These are phyloP conservation scores for Antigone vipio DNA, from an alignment of 2,113 vertebrate genomes.

Conservation along the genomic window DNA sequence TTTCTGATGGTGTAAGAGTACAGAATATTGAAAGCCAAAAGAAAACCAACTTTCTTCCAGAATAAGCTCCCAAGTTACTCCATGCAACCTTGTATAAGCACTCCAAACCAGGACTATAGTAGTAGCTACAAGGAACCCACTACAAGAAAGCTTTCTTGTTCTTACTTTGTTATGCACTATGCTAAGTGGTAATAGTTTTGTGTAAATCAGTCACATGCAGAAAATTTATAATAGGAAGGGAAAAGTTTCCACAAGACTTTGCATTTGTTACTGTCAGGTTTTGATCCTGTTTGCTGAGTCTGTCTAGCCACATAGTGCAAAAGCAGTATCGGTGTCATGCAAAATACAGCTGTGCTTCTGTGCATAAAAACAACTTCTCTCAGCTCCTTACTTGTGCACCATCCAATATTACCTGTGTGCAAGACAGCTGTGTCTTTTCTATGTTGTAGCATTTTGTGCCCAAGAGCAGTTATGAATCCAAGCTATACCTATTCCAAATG, in stretches of 20 bases:
- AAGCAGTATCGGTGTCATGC: neutral
- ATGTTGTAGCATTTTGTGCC: neutral
- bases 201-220: neutral
- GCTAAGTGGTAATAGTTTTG: neutral
- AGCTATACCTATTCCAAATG: neutral
- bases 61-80: neutral
- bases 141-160: neutral
- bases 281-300: neutral
- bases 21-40: neutral
- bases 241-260: neutral
- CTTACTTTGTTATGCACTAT: neutral
- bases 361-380: neutral
- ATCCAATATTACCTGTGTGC: neutral
- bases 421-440: neutral
- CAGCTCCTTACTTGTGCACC: neutral
- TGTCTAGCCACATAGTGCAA: neutral
- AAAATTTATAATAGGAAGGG: conserved; percentile 10
- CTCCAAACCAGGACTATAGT: neutral
- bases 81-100: neutral
- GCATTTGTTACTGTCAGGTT: conserved; percentile 64
- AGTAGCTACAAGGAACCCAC: neutral
- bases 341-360: neutral
- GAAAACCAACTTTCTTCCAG: neutral
- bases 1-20: neutral
- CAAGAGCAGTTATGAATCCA: neutral